Evolutionary conservation across 1,140 invertebrate species (phyloP).

Genomic region (Batillaria attramentaria): DNA sequence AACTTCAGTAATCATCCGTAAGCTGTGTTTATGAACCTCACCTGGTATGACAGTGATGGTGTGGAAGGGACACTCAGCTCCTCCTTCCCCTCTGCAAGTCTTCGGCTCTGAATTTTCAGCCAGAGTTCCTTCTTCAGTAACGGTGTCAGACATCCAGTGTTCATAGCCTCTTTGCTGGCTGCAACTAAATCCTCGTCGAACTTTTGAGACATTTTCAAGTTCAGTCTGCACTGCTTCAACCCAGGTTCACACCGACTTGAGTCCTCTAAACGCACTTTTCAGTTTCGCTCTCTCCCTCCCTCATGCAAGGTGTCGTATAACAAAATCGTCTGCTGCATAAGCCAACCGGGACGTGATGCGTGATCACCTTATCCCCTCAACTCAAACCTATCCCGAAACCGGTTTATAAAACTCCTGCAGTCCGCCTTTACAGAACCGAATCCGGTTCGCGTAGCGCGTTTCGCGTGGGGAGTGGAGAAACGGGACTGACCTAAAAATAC

Average conservation of each 20-base stretch:
- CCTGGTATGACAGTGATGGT: not conserved
- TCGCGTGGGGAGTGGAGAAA: not conserved
- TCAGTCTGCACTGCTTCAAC: not conserved
- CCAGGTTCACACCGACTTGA: not conserved
- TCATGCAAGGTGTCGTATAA: not conserved
- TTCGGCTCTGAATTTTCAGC: conserved; percentile 88
- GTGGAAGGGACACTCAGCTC: conserved; percentile 51
- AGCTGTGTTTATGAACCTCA: not conserved
- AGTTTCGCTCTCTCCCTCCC: not conserved
- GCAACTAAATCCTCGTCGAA: conserved; percentile 36
- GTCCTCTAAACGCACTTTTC: not conserved
- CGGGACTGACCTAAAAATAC: conserved; percentile 16
- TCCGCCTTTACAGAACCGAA: not conserved
- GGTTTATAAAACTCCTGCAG: not conserved
- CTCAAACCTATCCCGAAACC: not conserved
- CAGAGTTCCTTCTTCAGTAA: conserved; percentile 93
- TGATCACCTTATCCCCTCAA: too few relatives aligned
- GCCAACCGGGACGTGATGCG: not conserved
- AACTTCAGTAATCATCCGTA: too few relatives aligned
- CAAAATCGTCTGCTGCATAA: not conserved
- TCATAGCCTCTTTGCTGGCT: conserved; percentile 36
- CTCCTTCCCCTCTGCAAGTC: conserved; percentile 73
- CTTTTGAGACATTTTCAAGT: not conserved
- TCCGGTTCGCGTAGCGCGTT: conserved; percentile 2
- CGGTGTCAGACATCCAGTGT: conserved; percentile 84